A percentile compares a stretch with the other conserved stretches of the same genome.
Evolutionary conservation across 2,888 invertebrate species (phyloP).

Genomic region (Hecatera dysodea): DNA sequence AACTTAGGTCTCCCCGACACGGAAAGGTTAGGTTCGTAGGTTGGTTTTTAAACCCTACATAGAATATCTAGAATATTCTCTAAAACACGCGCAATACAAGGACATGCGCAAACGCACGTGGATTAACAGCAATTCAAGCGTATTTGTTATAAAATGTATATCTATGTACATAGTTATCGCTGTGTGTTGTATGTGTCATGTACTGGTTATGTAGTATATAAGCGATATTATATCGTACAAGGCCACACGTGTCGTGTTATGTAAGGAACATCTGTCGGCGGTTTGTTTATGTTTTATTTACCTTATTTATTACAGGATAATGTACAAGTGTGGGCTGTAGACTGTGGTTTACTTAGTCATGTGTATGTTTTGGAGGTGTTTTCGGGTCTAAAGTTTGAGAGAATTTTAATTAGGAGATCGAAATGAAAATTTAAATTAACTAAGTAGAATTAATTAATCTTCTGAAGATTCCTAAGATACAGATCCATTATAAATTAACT

Average conservation of each 20-base stretch:
- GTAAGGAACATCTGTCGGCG: conserved; percentile 48
- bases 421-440: no score
- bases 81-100: conserved; percentile 17
- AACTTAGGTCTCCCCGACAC: no score
- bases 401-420: no score
- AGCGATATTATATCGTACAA: conserved; percentile 58
- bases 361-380: neutral
- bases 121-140: conserved; percentile 33
- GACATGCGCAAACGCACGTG: conserved; percentile 46
- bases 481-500: no score
- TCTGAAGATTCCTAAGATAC: no score
- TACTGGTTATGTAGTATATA: conserved; percentile 44
- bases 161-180: conserved; percentile 5
- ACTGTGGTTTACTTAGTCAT: neutral
- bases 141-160: conserved; percentile 31
- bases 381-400: neutral
- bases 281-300: conserved; percentile 34
- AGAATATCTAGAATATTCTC: conserved; percentile 24
- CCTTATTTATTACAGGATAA: conserved; percentile 19
- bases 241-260: conserved; percentile 65
- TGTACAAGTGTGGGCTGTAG: neutral
- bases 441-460: no score
- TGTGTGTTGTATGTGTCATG: conserved; percentile 18
- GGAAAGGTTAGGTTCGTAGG: no score
- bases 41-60: no score